phyloP scores from a whole-genome alignment of 2,888 invertebrate genomes.

The Caenorhabditis angaria region DNA sequence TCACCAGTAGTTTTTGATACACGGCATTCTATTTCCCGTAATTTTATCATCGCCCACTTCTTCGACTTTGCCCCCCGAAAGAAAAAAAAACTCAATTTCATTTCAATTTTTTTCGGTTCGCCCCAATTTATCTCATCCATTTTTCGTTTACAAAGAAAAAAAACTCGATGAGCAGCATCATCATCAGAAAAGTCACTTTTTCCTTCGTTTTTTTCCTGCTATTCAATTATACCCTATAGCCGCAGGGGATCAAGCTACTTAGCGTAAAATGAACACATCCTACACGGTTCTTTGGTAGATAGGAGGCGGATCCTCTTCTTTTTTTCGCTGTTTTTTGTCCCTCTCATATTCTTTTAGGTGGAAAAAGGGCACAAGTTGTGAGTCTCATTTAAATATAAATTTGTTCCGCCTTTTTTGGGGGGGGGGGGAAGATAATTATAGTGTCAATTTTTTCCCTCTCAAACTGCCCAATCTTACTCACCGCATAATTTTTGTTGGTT shows the following conservation, averaged over 20 bases:
- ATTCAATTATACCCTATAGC: constrained; percentile 4
- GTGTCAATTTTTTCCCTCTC: too few relatives aligned
- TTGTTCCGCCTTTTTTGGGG: too few relatives aligned
- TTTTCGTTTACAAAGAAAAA: background rate
- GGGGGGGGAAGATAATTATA: too few relatives aligned
- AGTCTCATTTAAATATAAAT: too few relatives aligned
- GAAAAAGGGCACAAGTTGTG: too few relatives aligned
- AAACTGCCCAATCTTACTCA: constrained; percentile 35
- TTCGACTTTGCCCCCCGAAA: background rate
- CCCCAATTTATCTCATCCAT: background rate
- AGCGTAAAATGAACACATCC: constrained; percentile 8
- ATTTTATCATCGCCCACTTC: background rate
- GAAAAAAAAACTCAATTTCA: background rate
- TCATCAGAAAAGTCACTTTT: background rate
- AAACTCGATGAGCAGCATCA: background rate
- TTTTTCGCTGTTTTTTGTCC: background rate
- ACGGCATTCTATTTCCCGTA: background rate
- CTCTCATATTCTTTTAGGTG: background rate
- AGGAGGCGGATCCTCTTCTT: too few relatives aligned
- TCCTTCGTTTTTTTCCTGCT: background rate
- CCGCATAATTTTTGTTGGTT: constrained; percentile 63
- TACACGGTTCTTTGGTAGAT: background rate
- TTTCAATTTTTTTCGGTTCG: background rate
- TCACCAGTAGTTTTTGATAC: too few relatives aligned
- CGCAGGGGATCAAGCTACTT: constrained; percentile 12